These are phyloP conservation scores for Cyprichromis sp. DNA, from an alignment of 2,113 vertebrate species.

Conservation along the genomic window DNA sequence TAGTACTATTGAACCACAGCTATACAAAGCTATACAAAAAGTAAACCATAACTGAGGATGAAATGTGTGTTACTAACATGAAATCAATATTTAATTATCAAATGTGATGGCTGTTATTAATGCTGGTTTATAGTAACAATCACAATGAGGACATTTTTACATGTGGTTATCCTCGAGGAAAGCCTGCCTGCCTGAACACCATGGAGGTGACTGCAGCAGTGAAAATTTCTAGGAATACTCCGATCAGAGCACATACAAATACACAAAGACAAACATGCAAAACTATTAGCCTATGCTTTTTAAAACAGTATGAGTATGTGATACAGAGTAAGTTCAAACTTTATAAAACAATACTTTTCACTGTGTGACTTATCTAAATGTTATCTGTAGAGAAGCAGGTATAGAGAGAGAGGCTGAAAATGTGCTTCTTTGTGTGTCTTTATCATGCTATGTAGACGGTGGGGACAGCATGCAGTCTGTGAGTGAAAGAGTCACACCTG, in stretches of 20 bases:
- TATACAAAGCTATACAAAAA: neutral
- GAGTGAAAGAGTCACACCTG: neutral
- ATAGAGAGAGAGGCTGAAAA: neutral
- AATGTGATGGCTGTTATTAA: neutral
- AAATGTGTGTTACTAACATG: neutral
- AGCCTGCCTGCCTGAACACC: fast-evolving
- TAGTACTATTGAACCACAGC: neutral
- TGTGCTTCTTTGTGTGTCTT: neutral
- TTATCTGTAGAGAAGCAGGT: neutral
- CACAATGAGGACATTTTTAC: neutral
- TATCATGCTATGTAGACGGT: neutral
- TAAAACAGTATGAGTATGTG: neutral
- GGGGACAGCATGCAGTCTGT: neutral
- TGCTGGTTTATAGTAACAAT: neutral
- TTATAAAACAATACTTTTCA: neutral
- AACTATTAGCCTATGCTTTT: neutral
- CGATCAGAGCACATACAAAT: neutral
- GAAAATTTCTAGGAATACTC: neutral
- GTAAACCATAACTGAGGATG: neutral
- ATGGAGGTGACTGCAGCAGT: neutral
- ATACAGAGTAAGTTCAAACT: neutral
- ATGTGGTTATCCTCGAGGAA: neutral
- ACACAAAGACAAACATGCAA: neutral
- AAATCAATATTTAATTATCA: neutral
- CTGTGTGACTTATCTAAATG: neutral